A percentile compares a stretch with the other conserved stretches of the same genome.
phyloP scores from a whole-genome alignment of 2,113 vertebrate species.

The Eptesicus fuscus region DNA sequence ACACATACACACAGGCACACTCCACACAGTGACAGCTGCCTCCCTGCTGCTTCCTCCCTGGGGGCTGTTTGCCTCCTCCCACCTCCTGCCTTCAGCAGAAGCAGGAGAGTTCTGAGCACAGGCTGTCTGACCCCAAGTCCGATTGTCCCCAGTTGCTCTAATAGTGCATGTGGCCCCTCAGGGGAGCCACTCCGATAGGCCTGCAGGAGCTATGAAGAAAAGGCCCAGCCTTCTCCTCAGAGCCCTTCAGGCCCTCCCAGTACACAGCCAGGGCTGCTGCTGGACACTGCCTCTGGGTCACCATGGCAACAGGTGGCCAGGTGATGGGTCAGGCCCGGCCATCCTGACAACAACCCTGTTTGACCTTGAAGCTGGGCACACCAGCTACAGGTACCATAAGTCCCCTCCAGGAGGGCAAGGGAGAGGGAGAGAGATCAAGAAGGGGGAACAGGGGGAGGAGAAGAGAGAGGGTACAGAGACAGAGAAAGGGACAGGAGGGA shows the following conservation, averaged over 20 bases:
- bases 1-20: not conserved
- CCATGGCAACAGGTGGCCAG: slow-evolving; percentile 79
- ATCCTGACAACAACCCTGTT: slow-evolving; percentile 70
- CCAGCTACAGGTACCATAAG: not conserved
- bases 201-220: slow-evolving; percentile 34
- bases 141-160: not conserved
- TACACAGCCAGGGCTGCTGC: slow-evolving; percentile 73
- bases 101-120: not conserved
- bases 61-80: not conserved
- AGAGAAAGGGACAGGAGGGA: not conserved
- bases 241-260: slow-evolving; percentile 69
- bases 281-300: slow-evolving; percentile 71
- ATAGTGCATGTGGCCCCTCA: not conserved
- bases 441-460: not conserved
- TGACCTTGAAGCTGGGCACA: slow-evolving; percentile 14
- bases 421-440: not conserved
- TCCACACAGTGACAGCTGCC: not conserved
- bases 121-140: not conserved
- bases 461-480: not conserved
- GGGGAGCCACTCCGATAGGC: not conserved
- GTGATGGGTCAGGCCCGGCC: slow-evolving; percentile 61
- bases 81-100: not conserved
- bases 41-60: not conserved
- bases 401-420: not conserved
- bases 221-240: slow-evolving; percentile 68